Base-by-base conservation (phyloP, 2,888 invertebrate species). In the Odontothrips loti region DNA sequence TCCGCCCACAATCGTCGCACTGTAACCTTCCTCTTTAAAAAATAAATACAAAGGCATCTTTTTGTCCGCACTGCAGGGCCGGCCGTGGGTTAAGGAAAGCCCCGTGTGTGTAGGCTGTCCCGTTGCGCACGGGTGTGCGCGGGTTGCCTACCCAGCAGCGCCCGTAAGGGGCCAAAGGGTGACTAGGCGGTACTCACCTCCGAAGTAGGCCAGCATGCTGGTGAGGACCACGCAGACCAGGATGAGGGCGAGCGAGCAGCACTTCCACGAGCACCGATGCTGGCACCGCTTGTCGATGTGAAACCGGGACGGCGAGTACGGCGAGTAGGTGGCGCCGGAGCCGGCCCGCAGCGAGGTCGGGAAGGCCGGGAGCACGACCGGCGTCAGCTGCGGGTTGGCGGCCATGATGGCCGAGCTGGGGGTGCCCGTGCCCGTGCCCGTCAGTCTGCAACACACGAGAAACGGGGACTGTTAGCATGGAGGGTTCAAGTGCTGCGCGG, bases 221-320 rank as follows among this genome's bases (percentile, higher is more conserved):
- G 95, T 93, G 86, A 97, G 91, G 86, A 95, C 94, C 87, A 97
- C 95, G 87, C 95, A 93, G 86, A 97, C 91, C 87, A 97, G 91
- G 88, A 97, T 96, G 89, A 97, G 93, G 86, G 95, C 93, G 88
- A 98, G 95, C 88, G 96, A 96, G 88, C 96, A 93, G 89, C 97
- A 97, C 89, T 96, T 96, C 98, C 98, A 98, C 87, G 96, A 95
- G 91, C 97, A 97, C 85, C 96, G 92, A 88, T 95, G 95, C 88
- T 95, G 95, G 90, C 95, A 96, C 85, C 95, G 92, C 89, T 96
- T 96, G 90, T 96, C 95, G 90, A 96, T 95, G 91, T 96, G 95
- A 90, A 96, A 96, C 88, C 96, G 83, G 79, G 87, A 87, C 81
- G 87, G 87, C 81, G 87, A 87, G 85, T 87, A 87, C 80, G 87